Evolutionary conservation across 2,888 invertebrate species (phyloP), one percentile per base, ranked within the genome.

Genomic region (Colletes collaris): DNA sequence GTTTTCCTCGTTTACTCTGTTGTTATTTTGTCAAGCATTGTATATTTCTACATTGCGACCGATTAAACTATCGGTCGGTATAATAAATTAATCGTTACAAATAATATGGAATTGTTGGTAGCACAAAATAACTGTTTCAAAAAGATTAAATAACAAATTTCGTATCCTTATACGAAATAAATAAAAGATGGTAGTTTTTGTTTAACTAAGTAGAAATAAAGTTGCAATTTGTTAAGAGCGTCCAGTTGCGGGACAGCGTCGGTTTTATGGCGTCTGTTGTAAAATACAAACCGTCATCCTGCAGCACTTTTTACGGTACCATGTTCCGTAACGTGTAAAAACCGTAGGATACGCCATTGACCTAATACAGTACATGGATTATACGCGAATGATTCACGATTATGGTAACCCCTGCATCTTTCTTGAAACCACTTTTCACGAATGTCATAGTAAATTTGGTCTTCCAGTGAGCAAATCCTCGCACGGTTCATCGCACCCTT

Each of bases 401-500:
- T 76, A 81, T 76, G 65, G 73, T 64, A 79, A 76, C 73, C 59
- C 58, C 52, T 52, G 81, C 56, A 55, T 80, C 72, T 74, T 71
- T 60, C 73, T 74, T 35, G 66, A 71, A 78, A 58, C 78, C 69
- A 85, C 82, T 85, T 85, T 80, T 76, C 79, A 79, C 75, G 68
- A 60, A 52, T 78, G 75, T 65, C 80, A 75, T 70, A 66, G 73
- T 76, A 80, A 85, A 84, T 84, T 82, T 71, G 67, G 58, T 53
- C 71, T 69, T 69, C 65, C 81, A 75, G 67, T 71, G 55, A 40
- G 78, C 44, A 77, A 85, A 83, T 85, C 58, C 76, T 77, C 74
- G 71, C 55, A 81, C 74, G 79, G 79, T 79, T 85, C 83, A 83
- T 85, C 79, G 83, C 81, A 65, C 77, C 67, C 68, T 83, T 85